These are phyloP conservation scores for Petrocephalus schoutedeni DNA, from an alignment of 2,797 vertebrate species.

Conservation along the genomic window DNA sequence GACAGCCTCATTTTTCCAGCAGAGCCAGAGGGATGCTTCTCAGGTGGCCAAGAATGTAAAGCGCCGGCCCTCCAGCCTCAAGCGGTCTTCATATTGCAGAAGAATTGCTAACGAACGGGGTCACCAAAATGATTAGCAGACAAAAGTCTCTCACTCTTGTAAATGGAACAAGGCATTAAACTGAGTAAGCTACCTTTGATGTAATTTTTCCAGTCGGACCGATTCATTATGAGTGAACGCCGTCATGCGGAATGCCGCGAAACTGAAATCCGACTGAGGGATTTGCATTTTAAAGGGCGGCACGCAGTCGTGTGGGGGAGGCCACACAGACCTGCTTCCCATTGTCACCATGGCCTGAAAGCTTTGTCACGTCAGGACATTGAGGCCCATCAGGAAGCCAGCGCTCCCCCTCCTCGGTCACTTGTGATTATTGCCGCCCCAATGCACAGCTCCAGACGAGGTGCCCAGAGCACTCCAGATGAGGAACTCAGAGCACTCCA, in stretches of 20 bases:
- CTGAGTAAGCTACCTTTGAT: neutral
- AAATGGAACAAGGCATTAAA: neutral
- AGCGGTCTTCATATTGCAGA: neutral
- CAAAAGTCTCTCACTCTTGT: neutral
- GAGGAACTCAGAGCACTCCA: no score
- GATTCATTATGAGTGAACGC: neutral
- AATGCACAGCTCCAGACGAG: neutral
- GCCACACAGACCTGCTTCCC: neutral
- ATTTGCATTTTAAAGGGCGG: neutral
- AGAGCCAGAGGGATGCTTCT: neutral
- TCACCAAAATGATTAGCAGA: neutral
- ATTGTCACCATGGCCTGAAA: neutral
- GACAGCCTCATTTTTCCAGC: neutral
- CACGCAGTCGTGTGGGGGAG: neutral
- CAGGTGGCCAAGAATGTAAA: neutral
- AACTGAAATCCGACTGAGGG: neutral
- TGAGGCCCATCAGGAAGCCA: neutral
- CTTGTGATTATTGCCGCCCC: neutral
- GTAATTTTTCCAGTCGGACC: neutral
- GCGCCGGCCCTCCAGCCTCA: neutral
- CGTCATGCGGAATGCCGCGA: neutral
- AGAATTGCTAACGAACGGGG: neutral
- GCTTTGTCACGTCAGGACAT: neutral
- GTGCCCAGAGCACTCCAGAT: no score
- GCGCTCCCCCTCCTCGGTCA: neutral